Evolutionary conservation across 2,888 invertebrate species (phyloP), one percentile per base, ranked within the genome.

Genomic region (Dione vanillae): DNA sequence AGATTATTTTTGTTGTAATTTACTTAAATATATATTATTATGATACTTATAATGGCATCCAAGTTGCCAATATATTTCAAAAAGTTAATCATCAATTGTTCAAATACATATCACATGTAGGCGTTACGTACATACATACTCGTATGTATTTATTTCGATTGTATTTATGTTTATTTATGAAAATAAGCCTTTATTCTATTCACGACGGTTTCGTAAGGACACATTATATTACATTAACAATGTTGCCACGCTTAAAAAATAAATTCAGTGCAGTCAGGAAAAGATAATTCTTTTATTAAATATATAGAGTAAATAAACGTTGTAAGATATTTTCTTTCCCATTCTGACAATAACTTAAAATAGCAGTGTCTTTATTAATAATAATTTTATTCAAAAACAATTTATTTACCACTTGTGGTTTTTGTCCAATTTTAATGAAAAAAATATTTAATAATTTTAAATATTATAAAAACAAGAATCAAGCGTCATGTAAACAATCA

Each of bases 151-250:
- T 64, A 47, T 14, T 74, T 65, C 69, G 49, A 61, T 56, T 69
- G 69, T 68, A 19, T 56, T 58, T 67, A 66, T 76, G 35, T 75
- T 72, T 78, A 64, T 74, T 75, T 77, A 75, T 75, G 73, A 73
- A 76, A 76, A 75, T 76, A 76, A 65, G 73, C 59, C 70, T 72
- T 67, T 71, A 74, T 75, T 75, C 69, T 69, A 66, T 66, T 66
- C 69, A 72, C 61, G 72, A 69, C 20, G 56, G 40, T 16, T 56
- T 56, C 16, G 16, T 56, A 56, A 40, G 16, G 56, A 11, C 11
- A 16, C 16, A n/a, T 27, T n/a, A n/a, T 45, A 45, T 45, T 47
- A 16, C 16, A 1, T 16, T 1, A 27, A 40, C 16, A 37, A 11
- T 7, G 11, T 40, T 56, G 37, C 10, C 37, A 56, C 2, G 11